A percentile compares a stretch with the other conserved stretches of the same genome.
phyloP scores from a whole-genome alignment of 2,797 vertebrate genomes.

The Takifugu rubripes region DNA sequence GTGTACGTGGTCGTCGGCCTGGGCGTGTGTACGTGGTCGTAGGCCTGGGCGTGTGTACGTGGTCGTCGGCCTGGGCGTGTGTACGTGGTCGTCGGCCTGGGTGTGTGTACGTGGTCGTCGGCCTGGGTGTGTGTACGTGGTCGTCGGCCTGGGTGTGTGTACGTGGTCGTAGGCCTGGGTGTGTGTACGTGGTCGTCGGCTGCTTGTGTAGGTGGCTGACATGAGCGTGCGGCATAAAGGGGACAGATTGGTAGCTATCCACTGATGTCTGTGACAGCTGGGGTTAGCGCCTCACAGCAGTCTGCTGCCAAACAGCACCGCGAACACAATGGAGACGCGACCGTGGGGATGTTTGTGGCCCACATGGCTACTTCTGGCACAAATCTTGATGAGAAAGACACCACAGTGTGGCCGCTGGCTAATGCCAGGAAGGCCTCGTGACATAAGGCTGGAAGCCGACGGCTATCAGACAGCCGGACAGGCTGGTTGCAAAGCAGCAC shows the following conservation, averaged over 20 bases:
- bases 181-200: constrained; percentile 39
- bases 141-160: no score
- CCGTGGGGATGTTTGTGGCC: constrained; percentile 45
- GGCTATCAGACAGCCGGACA: constrained; percentile 22
- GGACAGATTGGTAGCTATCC: constrained; percentile 61
- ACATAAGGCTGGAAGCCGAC: constrained; percentile 51
- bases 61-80: constrained; percentile 34
- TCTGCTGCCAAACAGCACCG: constrained; percentile 49
- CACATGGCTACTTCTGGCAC: constrained; percentile 62
- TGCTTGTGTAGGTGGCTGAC: constrained; percentile 39
- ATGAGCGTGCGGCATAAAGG: constrained; percentile 48
- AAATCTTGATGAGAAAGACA: constrained; percentile 31
- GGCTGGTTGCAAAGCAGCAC: constrained; percentile 36
- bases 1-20: constrained; percentile 23
- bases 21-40: constrained; percentile 30
- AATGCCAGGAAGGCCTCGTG: constrained; percentile 44
- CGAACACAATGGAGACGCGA: constrained; percentile 50
- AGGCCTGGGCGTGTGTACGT: neutral
- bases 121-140: constrained; percentile 34
- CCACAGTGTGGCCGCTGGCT: constrained; percentile 34
- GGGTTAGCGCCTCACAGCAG: constrained; percentile 60
- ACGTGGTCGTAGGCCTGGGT: constrained; percentile 28
- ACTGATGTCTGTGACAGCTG: constrained; percentile 54
- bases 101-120: constrained; percentile 17
- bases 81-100: constrained; percentile 15